These are phyloP conservation scores for Crotalus adamanteus DNA, from an alignment of 2,797 vertebrate species.

Conservation along the genomic window DNA sequence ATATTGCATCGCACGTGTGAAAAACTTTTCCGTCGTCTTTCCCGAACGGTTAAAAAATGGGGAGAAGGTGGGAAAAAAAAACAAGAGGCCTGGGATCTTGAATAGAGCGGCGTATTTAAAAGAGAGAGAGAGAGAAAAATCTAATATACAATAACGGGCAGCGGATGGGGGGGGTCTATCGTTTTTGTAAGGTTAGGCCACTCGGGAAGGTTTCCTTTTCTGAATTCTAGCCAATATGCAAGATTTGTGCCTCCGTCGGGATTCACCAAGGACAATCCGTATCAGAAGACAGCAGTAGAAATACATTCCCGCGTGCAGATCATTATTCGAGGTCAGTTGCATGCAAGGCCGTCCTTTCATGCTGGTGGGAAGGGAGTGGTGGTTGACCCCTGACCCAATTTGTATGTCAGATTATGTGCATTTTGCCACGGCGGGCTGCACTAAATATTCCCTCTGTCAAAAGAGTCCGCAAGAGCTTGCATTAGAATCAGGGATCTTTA, in stretches of 20 bases:
- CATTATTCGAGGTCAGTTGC: not conserved
- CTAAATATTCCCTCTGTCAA: not conserved
- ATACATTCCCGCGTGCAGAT: not conserved
- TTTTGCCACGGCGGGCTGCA: not conserved
- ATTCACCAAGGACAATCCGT: not conserved
- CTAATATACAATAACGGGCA: not conserved
- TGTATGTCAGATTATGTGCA: not conserved
- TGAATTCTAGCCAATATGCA: not conserved
- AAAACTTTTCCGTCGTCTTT: constrained; percentile 30
- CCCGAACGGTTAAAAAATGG: not conserved
- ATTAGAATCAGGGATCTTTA: not conserved
- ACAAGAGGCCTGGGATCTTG: not conserved
- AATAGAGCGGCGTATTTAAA: not conserved
- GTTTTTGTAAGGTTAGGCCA: not conserved
- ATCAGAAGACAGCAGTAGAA: not conserved
- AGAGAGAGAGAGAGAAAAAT: not conserved
- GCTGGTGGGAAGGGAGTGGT: not conserved
- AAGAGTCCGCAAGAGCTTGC: not conserved
- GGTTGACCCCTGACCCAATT: not conserved
- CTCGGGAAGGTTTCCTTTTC: not conserved
- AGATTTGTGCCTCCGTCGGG: not conserved
- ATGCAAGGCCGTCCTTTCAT: constrained; percentile 7
- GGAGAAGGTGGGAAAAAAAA: constrained; percentile 12
- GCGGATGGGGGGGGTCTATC: not conserved
- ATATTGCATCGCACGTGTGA: constrained; percentile 22